phyloP scores from a whole-genome alignment of 2,888 invertebrate genomes.

The Sisyra terminalis region DNA sequence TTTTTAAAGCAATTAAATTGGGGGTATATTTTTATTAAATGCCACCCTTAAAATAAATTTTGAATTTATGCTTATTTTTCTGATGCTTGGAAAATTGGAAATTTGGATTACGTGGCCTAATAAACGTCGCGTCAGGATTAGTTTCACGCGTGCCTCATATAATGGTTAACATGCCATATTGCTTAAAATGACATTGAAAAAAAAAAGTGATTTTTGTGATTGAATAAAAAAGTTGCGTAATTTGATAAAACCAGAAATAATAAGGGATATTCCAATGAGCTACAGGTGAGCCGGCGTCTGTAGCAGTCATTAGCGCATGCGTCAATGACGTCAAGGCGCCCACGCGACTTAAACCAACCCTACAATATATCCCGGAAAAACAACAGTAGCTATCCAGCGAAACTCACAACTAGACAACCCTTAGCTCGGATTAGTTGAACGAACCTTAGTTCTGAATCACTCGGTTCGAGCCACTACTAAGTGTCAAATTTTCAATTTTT shows the following conservation, averaged over 20 bases:
- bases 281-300: slow-evolving; percentile 1
- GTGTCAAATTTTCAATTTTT: background rate
- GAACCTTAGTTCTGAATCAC: too few relatives aligned
- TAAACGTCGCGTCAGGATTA: too few relatives aligned
- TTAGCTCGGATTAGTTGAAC: slow-evolving; percentile 2
- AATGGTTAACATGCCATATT: background rate
- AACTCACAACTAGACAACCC: background rate
- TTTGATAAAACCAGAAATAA: background rate
- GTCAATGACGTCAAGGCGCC: slow-evolving; percentile 5
- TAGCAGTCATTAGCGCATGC: background rate
- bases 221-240: background rate
- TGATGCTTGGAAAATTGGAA: too few relatives aligned
- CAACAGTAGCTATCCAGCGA: slow-evolving; percentile 3
- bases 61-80: too few relatives aligned
- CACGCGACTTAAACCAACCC: slow-evolving; percentile 9
- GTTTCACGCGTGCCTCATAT: too few relatives aligned
- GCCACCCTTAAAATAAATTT: too few relatives aligned
- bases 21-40: too few relatives aligned
- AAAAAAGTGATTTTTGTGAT: background rate
- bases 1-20: too few relatives aligned
- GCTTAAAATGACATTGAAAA: background rate
- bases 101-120: too few relatives aligned
- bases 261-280: background rate
- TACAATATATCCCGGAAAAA: slow-evolving; percentile 6
- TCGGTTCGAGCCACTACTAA: background rate